Evolutionary conservation across 2,888 invertebrate species (phyloP).

Genomic region (Tuta absoluta): DNA sequence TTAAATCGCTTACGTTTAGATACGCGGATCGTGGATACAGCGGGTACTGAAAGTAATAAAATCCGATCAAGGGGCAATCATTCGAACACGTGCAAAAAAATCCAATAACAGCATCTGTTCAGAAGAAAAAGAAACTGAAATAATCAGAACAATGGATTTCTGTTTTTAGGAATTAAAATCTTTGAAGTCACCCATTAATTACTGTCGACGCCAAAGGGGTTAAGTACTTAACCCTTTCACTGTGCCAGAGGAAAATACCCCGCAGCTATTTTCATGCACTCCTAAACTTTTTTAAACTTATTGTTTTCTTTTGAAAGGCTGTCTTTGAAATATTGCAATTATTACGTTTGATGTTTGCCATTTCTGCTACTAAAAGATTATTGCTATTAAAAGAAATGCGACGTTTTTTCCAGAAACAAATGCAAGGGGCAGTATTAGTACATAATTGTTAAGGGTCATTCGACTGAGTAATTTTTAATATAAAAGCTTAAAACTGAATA

Average conservation of each 20-base stretch:
- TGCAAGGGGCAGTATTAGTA: background rate
- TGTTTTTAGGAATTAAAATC: conserved; percentile 52
- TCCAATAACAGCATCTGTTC: conserved; percentile 1
- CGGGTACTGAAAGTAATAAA: background rate
- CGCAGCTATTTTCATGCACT: conserved; percentile 66
- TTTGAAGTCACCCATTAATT: conserved; percentile 72
- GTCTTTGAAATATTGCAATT: conserved; percentile 76
- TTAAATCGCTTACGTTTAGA: too few species aligned
- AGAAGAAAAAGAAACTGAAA: conserved; percentile 44
- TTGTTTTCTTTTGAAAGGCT: conserved; percentile 70
- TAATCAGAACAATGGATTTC: conserved; percentile 62
- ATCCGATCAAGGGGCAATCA: background rate
- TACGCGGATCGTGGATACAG: too few species aligned
- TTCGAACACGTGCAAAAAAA: background rate
- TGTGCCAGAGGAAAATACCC: conserved; percentile 56
- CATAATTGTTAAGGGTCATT: conserved; percentile 11
- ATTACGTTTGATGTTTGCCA: conserved; percentile 71
- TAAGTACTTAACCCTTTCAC: conserved; percentile 68
- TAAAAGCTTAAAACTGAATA: too few species aligned
- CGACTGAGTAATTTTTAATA: conserved; percentile 6
- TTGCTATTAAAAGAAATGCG: conserved; percentile 22
- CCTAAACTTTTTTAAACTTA: conserved; percentile 70
- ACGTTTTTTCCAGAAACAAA: conserved; percentile 22
- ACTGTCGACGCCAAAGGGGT: conserved; percentile 69
- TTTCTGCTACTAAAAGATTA: conserved; percentile 34